These are phyloP conservation scores for Neosilurus mollespiculum DNA, from an alignment of 2,797 vertebrate genomes.

Conservation along the genomic window DNA sequence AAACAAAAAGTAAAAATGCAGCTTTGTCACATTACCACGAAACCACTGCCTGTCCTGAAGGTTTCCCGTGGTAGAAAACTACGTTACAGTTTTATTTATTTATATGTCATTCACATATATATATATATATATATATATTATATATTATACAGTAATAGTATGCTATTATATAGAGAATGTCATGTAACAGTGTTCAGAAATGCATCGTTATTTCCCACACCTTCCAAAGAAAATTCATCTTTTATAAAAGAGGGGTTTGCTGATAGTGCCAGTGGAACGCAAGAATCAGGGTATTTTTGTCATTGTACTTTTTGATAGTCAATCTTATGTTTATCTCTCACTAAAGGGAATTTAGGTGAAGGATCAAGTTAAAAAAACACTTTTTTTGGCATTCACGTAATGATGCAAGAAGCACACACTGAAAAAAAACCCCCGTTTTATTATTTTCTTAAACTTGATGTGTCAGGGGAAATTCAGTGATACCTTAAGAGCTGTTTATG, in stretches of 20 bases:
- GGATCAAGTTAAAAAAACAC: not conserved
- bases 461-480: not conserved
- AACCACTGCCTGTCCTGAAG: not conserved
- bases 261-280: not conserved
- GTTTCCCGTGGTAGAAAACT: not conserved
- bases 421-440: constrained; percentile 1
- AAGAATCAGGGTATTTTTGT: constrained; percentile 11
- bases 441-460: not conserved
- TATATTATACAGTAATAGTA: no score
- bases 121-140: no score
- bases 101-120: no score
- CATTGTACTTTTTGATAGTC: constrained; percentile 31
- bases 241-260: not conserved
- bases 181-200: not conserved
- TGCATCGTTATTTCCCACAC: not conserved
- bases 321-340: not conserved
- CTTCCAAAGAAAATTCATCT: constrained; percentile 2
- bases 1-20: not conserved
- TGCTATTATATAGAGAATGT: no score
- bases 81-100: not conserved
- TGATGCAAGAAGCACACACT: not conserved
- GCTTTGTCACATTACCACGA: not conserved
- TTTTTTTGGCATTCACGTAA: not conserved
- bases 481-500: not conserved
- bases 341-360: not conserved